Evolutionary conservation across 2,888 invertebrate genomes (phyloP), one percentile per base, ranked within the genome.

Genomic region (Andricus quercusramuli): DNA sequence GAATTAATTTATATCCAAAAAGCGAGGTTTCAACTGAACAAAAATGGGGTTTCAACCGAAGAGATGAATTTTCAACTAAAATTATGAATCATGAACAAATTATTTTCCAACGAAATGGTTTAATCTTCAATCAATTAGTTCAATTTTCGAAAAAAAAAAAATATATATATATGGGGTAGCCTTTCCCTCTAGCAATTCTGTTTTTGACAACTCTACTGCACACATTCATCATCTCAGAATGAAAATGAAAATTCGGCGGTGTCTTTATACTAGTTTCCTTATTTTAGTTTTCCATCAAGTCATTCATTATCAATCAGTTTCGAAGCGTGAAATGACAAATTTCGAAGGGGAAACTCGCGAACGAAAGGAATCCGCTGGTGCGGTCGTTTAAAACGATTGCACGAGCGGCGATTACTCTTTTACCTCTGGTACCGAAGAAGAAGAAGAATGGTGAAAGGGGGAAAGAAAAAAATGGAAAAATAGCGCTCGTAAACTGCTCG

Each of bases 401-500:
- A n/a, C 64, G 64, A 64, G 67, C 13, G 22, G 67, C 25, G 67
- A 37, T 70, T 47, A 51, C 32, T 37, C 56, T 74, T 74, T 74
- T 51, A 29, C 20, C 47, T 17, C 56, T 64, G 37, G 76, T 74
- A 29, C 20, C 44, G 47, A 78, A 22, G 44, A 56, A 37, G 56
- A 29, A 76, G n/a, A n/a, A 22, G 22, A 15, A 62, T 13, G 56
- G 32, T 11, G n/a, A 41, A 68, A 37, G 17, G 32, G 37, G 29
- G 17, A 56, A 37, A 56, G 44, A 9, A 32, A 78, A 68, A 37
- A 77, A 77, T 78, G 81, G 78, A 83, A 83, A 84, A 84, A 83
- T 83, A 78, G 65, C 62, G 79, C 83, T 85, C 85, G 86, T 86
- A 86, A 85, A 85, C 84, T 81, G 83, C 83, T 82, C 74, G 83